Percentiles rank a stretch among this genome's conserved stretches.
Evolutionary conservation across 2,797 vertebrate genomes (phyloP).

Genomic region (Scyliorhinus canicula): DNA sequence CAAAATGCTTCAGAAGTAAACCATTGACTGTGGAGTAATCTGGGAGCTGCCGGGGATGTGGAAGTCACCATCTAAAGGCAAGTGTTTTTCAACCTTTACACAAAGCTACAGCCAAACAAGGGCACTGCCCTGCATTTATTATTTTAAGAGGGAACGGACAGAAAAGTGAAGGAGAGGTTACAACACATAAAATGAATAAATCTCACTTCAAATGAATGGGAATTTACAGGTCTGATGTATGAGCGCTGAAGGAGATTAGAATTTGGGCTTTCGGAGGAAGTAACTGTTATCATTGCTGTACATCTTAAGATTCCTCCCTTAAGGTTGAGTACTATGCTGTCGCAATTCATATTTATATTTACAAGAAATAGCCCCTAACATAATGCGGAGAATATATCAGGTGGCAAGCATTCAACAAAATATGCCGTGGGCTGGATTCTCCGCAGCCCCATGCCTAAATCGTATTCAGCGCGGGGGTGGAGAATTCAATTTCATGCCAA

Average conservation of each 20-base stretch:
- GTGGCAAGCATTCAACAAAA: too few relatives aligned
- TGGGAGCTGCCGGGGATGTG: too few relatives aligned
- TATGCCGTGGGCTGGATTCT: too few relatives aligned
- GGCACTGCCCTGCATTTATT: not conserved
- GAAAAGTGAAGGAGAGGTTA: not conserved
- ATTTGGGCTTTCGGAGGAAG: not conserved
- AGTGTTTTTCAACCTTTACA: too few relatives aligned
- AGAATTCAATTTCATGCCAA: too few relatives aligned
- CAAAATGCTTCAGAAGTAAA: not conserved
- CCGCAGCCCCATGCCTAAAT: too few relatives aligned
- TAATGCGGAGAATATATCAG: not conserved
- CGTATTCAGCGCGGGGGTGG: too few relatives aligned
- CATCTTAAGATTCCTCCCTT: not conserved
- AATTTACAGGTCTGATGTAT: not conserved
- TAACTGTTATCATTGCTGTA: not conserved
- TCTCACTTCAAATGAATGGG: not conserved
- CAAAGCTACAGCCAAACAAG: too few relatives aligned
- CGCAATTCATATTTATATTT: not conserved
- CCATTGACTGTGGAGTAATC: too few relatives aligned
- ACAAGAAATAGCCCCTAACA: not conserved
- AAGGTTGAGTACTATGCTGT: not conserved
- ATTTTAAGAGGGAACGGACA: not conserved
- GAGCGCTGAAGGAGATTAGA: not conserved
- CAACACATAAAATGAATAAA: not conserved
- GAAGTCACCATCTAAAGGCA: too few relatives aligned